Percentiles rank a stretch among this genome's conserved stretches.
Evolutionary conservation across 2,797 vertebrate species (phyloP).

Genomic region (Pygocentrus nattereri): DNA sequence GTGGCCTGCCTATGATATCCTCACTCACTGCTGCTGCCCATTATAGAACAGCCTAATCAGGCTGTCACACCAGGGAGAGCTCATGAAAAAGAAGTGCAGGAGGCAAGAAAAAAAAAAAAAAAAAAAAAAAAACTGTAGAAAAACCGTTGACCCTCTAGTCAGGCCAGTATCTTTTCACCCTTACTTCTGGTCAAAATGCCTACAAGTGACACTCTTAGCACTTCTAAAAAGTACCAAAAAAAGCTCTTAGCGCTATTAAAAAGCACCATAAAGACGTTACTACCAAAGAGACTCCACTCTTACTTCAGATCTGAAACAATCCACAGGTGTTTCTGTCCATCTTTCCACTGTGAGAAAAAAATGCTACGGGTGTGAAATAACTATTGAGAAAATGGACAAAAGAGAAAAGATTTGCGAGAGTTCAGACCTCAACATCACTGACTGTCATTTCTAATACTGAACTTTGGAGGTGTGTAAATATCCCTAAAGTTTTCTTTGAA

Average conservation of each 20-base stretch:
- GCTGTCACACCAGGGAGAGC: constrained; percentile 41
- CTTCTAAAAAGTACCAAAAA: background rate
- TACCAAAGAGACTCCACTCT: too few species aligned
- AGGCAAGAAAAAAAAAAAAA: background rate
- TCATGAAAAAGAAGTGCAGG: background rate
- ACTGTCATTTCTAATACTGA: too few species aligned
- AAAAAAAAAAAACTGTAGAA: background rate
- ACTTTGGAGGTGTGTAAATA: too few species aligned
- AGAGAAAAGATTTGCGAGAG: too few species aligned
- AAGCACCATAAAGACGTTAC: too few species aligned
- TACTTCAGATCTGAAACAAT: too few species aligned
- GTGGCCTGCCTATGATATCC: constrained; percentile 54
- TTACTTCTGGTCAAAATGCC: background rate
- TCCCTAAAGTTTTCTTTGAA: too few species aligned
- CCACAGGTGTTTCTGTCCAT: too few species aligned
- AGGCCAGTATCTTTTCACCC: background rate
- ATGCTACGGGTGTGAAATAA: too few species aligned
- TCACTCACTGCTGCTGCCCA: constrained; percentile 40
- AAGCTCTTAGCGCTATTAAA: background rate
- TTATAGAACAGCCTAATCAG: constrained; percentile 49
- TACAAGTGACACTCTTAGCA: background rate
- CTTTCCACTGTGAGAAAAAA: too few species aligned
- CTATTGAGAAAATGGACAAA: too few species aligned
- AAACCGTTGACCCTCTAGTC: background rate
- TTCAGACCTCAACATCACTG: too few species aligned